Evolutionary conservation across 2,888 invertebrate species (phyloP), one percentile per base, ranked within the genome.

Genomic region (Phalera bucephala): DNA sequence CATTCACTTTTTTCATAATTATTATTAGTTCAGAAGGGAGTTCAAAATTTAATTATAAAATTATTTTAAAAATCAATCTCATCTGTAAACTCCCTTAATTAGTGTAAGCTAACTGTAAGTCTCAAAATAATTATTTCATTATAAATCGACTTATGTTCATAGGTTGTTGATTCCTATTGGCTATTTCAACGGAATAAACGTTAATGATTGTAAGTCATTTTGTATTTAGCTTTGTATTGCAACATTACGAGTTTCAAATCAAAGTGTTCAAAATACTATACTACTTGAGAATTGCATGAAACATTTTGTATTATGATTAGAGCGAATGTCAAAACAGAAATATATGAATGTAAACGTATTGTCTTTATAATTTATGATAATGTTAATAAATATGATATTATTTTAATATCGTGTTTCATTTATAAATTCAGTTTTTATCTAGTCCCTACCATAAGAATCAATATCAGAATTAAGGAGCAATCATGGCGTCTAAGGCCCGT

Each of bases 181-280:
- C 9, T 21, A 22, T 23, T 2, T 11, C 9, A 3, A 21, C 12
- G 13, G 17, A 31, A 15, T 10, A 22, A 9, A 10, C n/a, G n/a
- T n/a, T n/a, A n/a, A n/a, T 10, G 1, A 3, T 10, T 22, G 10
- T 4, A 22, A 3, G 5, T 22, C 0, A 1, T 22, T 10, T 1
- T 21, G 9, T n/a, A n/a, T n/a, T n/a, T n/a, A n/a, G n/a, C n/a
- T n/a, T n/a, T n/a, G n/a, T n/a, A n/a, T n/a, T n/a, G 36, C 27
- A 43, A 54, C 43, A 41, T 53, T 50, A 45, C 41, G 40, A 52
- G 54, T 52, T 48, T 52, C 30, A 54, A 45, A 52, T 62, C 48
- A 49, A 59, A 61, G 70, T 69, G 68, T 69, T 69, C 68, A 69
- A 57, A 55, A 54, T 40, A 17, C 17, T 47, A 46, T 51, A 58